Base-by-base conservation (phyloP, 2,888 invertebrate species). In the Mechanitis messenoides region DNA sequence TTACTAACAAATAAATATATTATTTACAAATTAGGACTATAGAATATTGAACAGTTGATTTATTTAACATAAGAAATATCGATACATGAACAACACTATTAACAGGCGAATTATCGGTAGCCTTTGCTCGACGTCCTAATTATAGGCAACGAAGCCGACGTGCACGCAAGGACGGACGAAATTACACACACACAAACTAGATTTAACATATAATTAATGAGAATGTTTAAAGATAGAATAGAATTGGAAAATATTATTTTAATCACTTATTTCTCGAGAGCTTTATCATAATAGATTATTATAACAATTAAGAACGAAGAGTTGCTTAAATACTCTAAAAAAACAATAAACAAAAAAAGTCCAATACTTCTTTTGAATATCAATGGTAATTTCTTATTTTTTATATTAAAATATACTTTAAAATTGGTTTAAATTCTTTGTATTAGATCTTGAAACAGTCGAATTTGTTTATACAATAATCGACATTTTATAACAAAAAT, bases 31-130 rank as follows among this genome's bases (percentile, higher is more conserved):
- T 5, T 35, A 35, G 6, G 35, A 35, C 35, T 2, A 9, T 9
- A 42, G 9, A 42, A 42, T 9, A 42, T 7, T 42, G 9, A 42
- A 9, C 9, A 3, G 31, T 3, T 50, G 28, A 50, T 11, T 50
- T 7, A 50, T 50, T 62, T 60, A 54, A 57, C 56, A 42, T n/a
- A 33, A 45, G 46, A 33, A 54, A 46, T 57, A 50, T 60, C 55
- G 55, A 50, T 50, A 9, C 3, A 42, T 9, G 42, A 42, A 50
- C 73, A 66, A 63, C 70, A 62, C 72, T 71, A 71, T 47, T 55
- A 76, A 76, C 76, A 75, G 73, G 81, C 78, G 80, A 87, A 88
- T 87, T 87, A 85, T 87, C 84, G 74, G 80, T 77, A 81, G 83
- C 74, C 78, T 74, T 76, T 71, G 74, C 70, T 70, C 70, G 74